These are phyloP conservation scores for Ips nitidus DNA, from an alignment of 1,140 invertebrate species.

Conservation along the genomic window DNA sequence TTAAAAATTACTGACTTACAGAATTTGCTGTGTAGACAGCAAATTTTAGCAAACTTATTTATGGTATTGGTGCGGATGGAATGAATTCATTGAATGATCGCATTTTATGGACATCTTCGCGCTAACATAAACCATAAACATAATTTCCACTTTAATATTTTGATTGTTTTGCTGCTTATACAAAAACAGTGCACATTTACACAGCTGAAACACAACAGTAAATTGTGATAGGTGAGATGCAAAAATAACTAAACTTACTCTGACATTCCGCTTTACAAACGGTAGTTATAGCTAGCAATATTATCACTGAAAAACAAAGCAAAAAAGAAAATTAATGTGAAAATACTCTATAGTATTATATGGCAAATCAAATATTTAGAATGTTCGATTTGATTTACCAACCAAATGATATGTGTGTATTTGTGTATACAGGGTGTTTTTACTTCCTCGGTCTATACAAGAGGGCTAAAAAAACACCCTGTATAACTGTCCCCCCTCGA, in stretches of 20 bases:
- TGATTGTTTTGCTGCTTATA: too few species aligned
- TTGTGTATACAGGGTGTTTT: constrained; percentile 30
- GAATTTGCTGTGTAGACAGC: too few species aligned
- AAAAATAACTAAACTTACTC: constrained; percentile 48
- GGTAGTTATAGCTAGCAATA: constrained; percentile 51
- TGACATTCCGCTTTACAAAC: constrained; percentile 51
- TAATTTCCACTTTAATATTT: too few species aligned
- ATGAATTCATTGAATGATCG: too few species aligned
- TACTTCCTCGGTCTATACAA: constrained; percentile 3
- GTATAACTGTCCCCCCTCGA: constrained; percentile 6
- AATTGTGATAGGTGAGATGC: constrained; percentile 22
- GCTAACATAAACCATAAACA: too few species aligned
- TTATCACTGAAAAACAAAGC: constrained; percentile 50
- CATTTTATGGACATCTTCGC: too few species aligned
- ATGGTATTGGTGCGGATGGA: too few species aligned
- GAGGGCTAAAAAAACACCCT: constrained; percentile 23
- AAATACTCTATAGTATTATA: constrained; percentile 9
- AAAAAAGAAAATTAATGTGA: constrained; percentile 40
- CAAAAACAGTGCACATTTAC: constrained; percentile 1
- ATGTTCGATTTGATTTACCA: constrained; percentile 13
- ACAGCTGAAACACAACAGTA: constrained; percentile 6
- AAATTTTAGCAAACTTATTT: too few species aligned
- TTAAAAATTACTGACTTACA: too few species aligned
- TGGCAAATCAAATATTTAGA: constrained; percentile 20
- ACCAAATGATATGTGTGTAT: constrained; percentile 12